Evolutionary conservation across 2,888 invertebrate species (phyloP), one percentile per base, ranked within the genome.

Genomic region (Sicus ferrugineus): DNA sequence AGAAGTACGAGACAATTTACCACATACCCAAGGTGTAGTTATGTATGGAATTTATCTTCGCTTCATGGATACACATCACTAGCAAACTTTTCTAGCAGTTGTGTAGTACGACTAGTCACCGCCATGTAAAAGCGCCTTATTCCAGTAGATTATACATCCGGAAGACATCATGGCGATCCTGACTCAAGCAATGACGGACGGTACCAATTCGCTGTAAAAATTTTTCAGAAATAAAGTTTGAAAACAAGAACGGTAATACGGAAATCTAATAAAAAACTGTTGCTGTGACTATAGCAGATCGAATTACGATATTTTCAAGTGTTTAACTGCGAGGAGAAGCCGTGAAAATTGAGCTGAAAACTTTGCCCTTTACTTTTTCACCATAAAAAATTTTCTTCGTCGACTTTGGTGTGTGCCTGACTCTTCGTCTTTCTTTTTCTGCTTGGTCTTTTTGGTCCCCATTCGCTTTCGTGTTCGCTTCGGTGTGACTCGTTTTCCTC

Each of bases 111-210:
- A 26, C 74, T 75, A 73, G 21, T 62, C 31, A 21, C 69, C 74
- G 70, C 73, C 23, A 54, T 64, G 71, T 38, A 62, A 73, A 69
- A 67, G 70, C 73, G 72, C 70, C 23, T 38, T 21, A 38, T 65
- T 65, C 52, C 38, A 71, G 61, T 19, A 61, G 71, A 67, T 71
- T 73, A 74, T 74, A 89, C 88, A 89, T 89, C 89, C 89, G 89
- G 89, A 85, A 83, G 88, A 88, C 87, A 82, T 80, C 81, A 92
- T 92, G 92, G 92, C 92, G 92, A 90, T 75, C 75, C 75, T 77
- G 73, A 77, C 75, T 79, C 76, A 77, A 76, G 74, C 75, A 75
- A 78, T 78, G 78, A 78, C 77, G 76, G 76, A 67, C 67, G 48
- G 76, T 73, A 73, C 72, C 64, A 75, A 73, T 67, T 75, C 74